Base-by-base conservation (phyloP, 1,140 invertebrate genomes). In the Penaeus vannamei region DNA sequence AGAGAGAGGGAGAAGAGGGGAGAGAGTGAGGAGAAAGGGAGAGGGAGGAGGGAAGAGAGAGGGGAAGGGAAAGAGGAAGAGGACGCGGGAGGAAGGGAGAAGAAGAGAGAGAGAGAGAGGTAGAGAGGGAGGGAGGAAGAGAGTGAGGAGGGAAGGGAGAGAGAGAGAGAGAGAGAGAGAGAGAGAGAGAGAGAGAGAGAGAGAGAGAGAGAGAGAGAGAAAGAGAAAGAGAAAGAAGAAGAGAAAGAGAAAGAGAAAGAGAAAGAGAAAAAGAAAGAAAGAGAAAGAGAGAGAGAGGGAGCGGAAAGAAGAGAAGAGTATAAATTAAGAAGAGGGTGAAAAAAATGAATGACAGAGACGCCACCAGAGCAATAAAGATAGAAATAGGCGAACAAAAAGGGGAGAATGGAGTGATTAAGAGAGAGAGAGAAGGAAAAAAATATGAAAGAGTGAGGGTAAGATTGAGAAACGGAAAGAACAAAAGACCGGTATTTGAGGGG, bases 131-230 rank as follows among this genome's bases (percentile, higher is more conserved):
- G 8, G 36, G 8, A 7, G 4, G 36, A 42, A 42, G 36, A 42
- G 36, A 42, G 36, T 42, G 36, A 42, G 8, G 36, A 42, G 36
- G 8, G 36, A n/a, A n/a, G n/a, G n/a, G n/a, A n/a, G n/a, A n/a
- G n/a, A n/a, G n/a, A n/a, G n/a, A n/a, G n/a, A n/a, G n/a, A n/a
- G n/a, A n/a, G n/a, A 12, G 20, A 77, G 20, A 77, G 20, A 77
- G 20, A 77, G 20, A 77, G 20, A 26, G 20, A 77, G 20, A 77
- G 20, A 77, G 20, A 77, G 20, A 77, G 20, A 77, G 20, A 77
- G 20, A 77, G 20, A 77, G 5, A 79, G n/a, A 79, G n/a, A 79
- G n/a, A 79, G n/a, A 79, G 5, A 79, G n/a, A 79, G 5, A 79
- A n/a, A 79, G n/a, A 79, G n/a, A 79, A n/a, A n/a, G 22, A 20